phyloP scores from a whole-genome alignment of 1,140 invertebrate species.

The Euborellia annulipes region DNA sequence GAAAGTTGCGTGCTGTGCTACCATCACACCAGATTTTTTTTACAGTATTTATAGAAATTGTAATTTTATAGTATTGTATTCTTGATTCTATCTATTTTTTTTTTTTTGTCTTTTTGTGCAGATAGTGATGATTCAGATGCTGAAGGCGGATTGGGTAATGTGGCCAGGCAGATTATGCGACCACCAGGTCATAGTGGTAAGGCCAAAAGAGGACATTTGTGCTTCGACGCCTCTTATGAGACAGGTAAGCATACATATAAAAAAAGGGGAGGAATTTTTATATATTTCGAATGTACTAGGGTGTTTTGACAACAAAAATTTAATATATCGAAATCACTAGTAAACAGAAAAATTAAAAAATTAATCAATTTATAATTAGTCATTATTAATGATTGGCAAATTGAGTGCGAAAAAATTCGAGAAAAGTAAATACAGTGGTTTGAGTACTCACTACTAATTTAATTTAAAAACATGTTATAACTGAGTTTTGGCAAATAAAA shows the following conservation, averaged over 20 bases:
- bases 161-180: constrained; percentile 79
- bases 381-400: too few relatives aligned
- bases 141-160: constrained; percentile 86
- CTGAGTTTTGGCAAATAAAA: too few relatives aligned
- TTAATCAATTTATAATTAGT: too few relatives aligned
- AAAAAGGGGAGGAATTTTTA: too few relatives aligned
- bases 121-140: constrained; percentile 92
- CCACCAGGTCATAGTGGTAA: constrained; percentile 89
- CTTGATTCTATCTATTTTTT: too few relatives aligned
- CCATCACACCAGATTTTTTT: too few relatives aligned
- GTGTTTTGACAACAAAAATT: not conserved
- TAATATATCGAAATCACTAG: not conserved
- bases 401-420: too few relatives aligned
- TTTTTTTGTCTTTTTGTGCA: constrained; percentile 27
- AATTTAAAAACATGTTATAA: too few relatives aligned
- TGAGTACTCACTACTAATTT: too few relatives aligned
- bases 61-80: not conserved
- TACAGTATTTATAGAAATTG: not conserved
- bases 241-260: too few relatives aligned
- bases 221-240: constrained; percentile 96
- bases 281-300: not conserved
- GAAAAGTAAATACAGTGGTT: too few relatives aligned
- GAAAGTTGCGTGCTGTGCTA: too few relatives aligned
- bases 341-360: not conserved
- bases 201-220: constrained; percentile 83